phyloP scores from a whole-genome alignment of 2,888 invertebrate genomes.

The Drosophila testacea region DNA sequence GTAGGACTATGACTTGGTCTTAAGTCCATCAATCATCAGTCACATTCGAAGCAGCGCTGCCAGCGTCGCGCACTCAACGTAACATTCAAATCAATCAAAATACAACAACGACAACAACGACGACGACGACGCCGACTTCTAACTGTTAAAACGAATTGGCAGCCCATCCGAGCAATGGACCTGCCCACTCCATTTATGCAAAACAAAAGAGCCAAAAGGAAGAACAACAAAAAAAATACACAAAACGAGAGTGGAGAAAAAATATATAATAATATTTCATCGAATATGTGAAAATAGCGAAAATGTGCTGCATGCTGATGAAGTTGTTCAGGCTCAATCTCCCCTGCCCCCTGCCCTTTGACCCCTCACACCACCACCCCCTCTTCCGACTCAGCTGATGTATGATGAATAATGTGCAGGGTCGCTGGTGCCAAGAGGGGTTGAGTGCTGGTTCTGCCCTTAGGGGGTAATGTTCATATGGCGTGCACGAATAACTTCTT shows the following conservation, averaged over 20 bases:
- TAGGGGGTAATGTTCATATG: constrained; percentile 53
- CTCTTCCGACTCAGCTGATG: background rate
- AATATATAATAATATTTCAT: constrained; percentile 67
- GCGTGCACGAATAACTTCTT: constrained; percentile 52
- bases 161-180: constrained; percentile 32
- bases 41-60: constrained; percentile 61
- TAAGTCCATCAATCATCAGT: constrained; percentile 79
- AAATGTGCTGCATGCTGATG: constrained; percentile 62
- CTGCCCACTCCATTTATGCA: constrained; percentile 58
- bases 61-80: constrained; percentile 74
- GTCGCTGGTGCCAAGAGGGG: constrained; percentile 25
- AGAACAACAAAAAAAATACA: background rate
- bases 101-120: constrained; percentile 41
- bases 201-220: constrained; percentile 56
- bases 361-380: background rate
- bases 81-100: constrained; percentile 83
- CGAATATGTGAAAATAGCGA: constrained; percentile 61
- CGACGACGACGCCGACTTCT: constrained; percentile 50
- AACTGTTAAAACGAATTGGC: constrained; percentile 62
- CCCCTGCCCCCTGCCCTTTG: background rate
- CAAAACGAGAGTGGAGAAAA: background rate
- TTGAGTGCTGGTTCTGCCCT: constrained; percentile 2
- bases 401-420: constrained; percentile 59
- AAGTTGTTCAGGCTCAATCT: constrained; percentile 55
- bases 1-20: constrained; percentile 29